Conservation (phyloP, 2,888 invertebrate genomes). For the Eristalis arbustorum region DNA sequence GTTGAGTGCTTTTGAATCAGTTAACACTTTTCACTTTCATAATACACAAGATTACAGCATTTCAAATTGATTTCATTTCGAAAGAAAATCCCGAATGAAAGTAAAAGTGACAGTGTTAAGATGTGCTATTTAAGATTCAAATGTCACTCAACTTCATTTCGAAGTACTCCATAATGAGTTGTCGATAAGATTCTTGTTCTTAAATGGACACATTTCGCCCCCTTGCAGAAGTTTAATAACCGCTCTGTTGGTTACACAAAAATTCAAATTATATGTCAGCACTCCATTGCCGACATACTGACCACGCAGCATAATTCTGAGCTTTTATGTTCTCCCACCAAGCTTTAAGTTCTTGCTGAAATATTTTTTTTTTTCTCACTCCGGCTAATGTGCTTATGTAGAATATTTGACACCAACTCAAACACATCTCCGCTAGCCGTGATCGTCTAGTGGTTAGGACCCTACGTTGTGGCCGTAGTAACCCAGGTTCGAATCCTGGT, state of each 20-base stretch:
- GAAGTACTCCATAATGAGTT: no score
- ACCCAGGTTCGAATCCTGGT: conserved; percentile 80
- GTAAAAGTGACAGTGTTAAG: conserved; percentile 37
- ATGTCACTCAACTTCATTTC: no score
- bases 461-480: conserved; percentile 80
- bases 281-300: neutral
- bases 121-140: neutral
- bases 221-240: neutral
- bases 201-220: no score
- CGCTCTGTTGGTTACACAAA: neutral
- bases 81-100: conserved; percentile 10
- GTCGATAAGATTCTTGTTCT: no score
- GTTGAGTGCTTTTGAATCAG: conserved; percentile 11
- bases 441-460: conserved; percentile 78
- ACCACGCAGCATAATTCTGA: neutral
- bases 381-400: neutral
- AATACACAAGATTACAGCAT: conserved; percentile 7
- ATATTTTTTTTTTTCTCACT: neutral
- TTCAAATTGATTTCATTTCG: conserved; percentile 6
- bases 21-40: conserved; percentile 60
- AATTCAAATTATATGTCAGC: neutral
- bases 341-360: neutral
- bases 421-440: conserved; percentile 73
- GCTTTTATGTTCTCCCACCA: neutral
- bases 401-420: neutral